These are phyloP conservation scores for Butorides virescens DNA, from an alignment of 2,113 vertebrate genomes.

Conservation along the genomic window DNA sequence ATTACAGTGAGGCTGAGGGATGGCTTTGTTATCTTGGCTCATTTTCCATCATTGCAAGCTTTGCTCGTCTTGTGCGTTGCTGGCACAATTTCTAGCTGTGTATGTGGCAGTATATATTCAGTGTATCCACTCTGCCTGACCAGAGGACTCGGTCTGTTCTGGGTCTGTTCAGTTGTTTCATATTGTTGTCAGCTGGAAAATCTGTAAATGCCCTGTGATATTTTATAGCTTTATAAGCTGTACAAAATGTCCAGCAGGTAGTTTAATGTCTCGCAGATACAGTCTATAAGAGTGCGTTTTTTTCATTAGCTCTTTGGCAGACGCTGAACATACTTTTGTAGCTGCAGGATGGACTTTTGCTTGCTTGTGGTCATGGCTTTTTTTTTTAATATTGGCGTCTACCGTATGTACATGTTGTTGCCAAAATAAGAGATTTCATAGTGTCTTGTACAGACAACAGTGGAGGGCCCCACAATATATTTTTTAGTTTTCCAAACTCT, in stretches of 20 bases:
- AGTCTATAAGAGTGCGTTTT: background rate
- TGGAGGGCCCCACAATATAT: background rate
- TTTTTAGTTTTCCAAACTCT: background rate
- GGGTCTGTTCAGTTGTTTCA: background rate
- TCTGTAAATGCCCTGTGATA: background rate
- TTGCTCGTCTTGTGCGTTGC: accelerated
- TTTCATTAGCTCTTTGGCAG: slow-evolving; percentile 47
- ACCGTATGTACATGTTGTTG: background rate
- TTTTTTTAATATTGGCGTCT: background rate
- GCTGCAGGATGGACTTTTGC: slow-evolving; percentile 12
- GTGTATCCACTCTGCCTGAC: accelerated
- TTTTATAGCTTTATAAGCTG: slow-evolving; percentile 25
- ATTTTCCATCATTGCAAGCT: background rate
- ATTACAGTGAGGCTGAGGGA: background rate
- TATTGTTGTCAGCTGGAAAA: slow-evolving; percentile 26
- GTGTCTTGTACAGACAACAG: background rate
- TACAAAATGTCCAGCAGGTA: slow-evolving; percentile 54
- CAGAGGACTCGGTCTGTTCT: background rate
- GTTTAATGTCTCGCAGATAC: slow-evolving; percentile 2
- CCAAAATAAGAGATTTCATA: background rate
- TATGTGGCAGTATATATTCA: background rate
- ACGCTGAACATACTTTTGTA: background rate
- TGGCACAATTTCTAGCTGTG: background rate
- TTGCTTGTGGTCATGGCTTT: background rate
- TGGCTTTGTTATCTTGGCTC: background rate